phyloP scores from a whole-genome alignment of 2,888 invertebrate genomes.

The Metellina segmentata region DNA sequence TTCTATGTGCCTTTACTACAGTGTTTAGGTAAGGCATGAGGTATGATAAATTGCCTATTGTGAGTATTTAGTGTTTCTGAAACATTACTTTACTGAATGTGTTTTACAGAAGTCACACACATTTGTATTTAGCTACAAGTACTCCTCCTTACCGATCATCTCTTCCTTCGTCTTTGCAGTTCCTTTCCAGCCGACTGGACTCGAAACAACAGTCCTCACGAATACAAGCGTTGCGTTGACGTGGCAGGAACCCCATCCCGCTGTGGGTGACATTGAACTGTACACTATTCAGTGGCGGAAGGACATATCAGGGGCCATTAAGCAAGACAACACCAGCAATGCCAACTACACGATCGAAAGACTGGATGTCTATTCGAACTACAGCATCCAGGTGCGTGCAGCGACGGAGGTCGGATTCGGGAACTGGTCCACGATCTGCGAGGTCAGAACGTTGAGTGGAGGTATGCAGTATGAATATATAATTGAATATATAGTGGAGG shows the following conservation, averaged over 20 bases:
- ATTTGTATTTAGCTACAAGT: too few relatives aligned
- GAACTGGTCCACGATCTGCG: background rate
- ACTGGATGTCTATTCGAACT: constrained; percentile 21
- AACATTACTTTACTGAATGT: too few relatives aligned
- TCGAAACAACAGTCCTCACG: background rate
- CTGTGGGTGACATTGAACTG: background rate
- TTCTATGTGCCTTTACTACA: too few relatives aligned
- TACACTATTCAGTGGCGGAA: constrained; percentile 17
- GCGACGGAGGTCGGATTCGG: constrained; percentile 23
- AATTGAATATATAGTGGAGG: too few relatives aligned
- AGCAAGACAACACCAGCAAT: background rate
- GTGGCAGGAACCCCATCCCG: constrained; percentile 28
- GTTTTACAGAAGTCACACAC: too few relatives aligned
- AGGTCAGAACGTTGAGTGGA: constrained; percentile 23
- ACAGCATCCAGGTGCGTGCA: constrained; percentile 20
- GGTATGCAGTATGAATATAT: constrained; percentile 9
- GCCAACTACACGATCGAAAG: constrained; percentile 3
- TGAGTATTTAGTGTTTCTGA: too few relatives aligned
- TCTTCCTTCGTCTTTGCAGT: background rate
- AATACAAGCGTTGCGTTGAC: background rate
- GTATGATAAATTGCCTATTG: too few relatives aligned
- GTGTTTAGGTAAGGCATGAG: too few relatives aligned
- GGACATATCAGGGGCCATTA: too few relatives aligned
- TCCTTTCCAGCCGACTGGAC: constrained; percentile 5
- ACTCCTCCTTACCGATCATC: too few relatives aligned